Percentiles rank a stretch among this genome's conserved stretches.
Evolutionary conservation across 2,888 invertebrate species (phyloP).

Genomic region (Patella pellucida): DNA sequence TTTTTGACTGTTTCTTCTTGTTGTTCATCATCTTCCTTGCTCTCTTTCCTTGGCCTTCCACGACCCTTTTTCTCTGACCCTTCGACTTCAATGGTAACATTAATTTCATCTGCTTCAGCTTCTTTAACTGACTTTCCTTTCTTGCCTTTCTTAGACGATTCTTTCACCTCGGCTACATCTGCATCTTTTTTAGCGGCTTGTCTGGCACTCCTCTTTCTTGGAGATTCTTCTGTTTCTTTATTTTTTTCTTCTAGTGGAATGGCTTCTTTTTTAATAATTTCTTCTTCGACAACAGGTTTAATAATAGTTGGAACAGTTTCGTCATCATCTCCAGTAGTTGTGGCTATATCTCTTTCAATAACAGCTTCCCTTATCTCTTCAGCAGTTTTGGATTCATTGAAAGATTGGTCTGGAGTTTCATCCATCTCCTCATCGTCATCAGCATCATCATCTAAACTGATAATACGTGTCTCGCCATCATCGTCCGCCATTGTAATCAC

Average conservation of each 20-base stretch:
- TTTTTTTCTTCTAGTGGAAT: constrained; percentile 25
- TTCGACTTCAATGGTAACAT: constrained; percentile 17
- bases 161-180: constrained; percentile 20
- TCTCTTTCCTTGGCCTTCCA: constrained; percentile 26
- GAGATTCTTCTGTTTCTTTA: constrained; percentile 16
- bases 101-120: constrained; percentile 23
- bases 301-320: constrained; percentile 1
- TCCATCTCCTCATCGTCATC: constrained; percentile 28
- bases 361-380: constrained; percentile 37
- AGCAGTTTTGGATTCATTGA: constrained; percentile 13
- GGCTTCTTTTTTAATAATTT: constrained; percentile 20
- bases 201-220: constrained; percentile 23
- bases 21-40: constrained; percentile 29
- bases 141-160: constrained; percentile 25
- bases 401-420: constrained; percentile 15
- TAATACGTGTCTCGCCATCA: constrained; percentile 32
- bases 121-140: constrained; percentile 26
- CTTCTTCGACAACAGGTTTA: constrained; percentile 18
- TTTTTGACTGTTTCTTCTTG: constrained; percentile 29
- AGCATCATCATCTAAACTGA: constrained; percentile 34
- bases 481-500: constrained; percentile 23
- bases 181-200: constrained; percentile 24
- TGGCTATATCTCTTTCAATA: not conserved
- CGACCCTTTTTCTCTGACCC: constrained; percentile 27
- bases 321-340: constrained; percentile 6